Evolutionary conservation across 2,113 vertebrate genomes (phyloP), one percentile per base, ranked within the genome.

Genomic region (Cnemophilus loriae): DNA sequence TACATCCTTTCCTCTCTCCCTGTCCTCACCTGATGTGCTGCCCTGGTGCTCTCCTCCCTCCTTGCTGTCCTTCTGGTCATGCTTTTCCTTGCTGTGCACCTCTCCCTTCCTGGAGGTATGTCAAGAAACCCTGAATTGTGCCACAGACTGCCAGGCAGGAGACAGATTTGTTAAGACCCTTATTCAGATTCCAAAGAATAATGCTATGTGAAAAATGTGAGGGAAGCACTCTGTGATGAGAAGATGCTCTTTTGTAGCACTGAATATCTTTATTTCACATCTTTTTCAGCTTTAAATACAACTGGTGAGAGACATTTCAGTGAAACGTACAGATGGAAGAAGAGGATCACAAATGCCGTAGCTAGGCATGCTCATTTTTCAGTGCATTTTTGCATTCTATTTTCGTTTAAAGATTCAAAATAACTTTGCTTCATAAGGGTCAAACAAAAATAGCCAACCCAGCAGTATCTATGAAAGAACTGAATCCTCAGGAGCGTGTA

Each of bases 381-480:
- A 13, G 19, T 26, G 10, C 19, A 8, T 67, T 71, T 75, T 61
- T 52, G 7, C 10, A 8, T 6, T 49, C 33, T 27, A 1, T 78
- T 84, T 76, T 89, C 26, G 21, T 69, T 76, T 76, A n/a, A 79
- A 82, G 14, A 44, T 42, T 71, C 8, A 24, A 52, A 96, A 68
- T 56, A 69, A 11, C 16, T 79, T 70, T 63, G 4, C 35, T 63
- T 70, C 13, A 8, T 17, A 50, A 80, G 63, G 27, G 21, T 13
- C 11, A 26, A n/a, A 35, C 8, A 74, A 35, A 64, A 91, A 13
- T 17, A 56, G 7, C 7, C 15, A 30, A 20, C 16, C 4, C 11
- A 35, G 18, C 24, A 21, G 8, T 2, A 17, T 1, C 13, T 7
- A 5, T 0, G 23, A 47, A 46, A 22, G 16, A 80, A 35, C 11